phyloP scores from a whole-genome alignment of 2,888 invertebrate species.

The Mellilla xanthometata region DNA sequence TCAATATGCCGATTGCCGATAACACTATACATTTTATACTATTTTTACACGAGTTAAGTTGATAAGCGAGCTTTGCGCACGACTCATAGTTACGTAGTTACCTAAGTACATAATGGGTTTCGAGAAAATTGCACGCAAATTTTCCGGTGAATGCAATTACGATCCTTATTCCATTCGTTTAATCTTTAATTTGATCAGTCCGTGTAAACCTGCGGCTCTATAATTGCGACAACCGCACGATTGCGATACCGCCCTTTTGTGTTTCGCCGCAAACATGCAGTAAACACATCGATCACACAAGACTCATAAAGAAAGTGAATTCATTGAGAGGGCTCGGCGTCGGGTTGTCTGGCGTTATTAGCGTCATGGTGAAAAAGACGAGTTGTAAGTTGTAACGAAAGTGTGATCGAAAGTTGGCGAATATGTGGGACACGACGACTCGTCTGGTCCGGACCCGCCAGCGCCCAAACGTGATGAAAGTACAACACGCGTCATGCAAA shows the following conservation, averaged over 20 bases:
- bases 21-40: constrained; percentile 9
- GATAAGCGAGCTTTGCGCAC: constrained; percentile 11
- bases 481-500: constrained; percentile 13
- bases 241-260: constrained; percentile 16
- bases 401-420: constrained; percentile 79
- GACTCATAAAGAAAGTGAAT: constrained; percentile 55
- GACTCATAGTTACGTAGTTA: not conserved
- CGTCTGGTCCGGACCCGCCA: constrained; percentile 38
- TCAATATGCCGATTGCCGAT: constrained; percentile 14
- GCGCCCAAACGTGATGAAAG: constrained; percentile 30
- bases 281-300: constrained; percentile 16
- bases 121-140: constrained; percentile 4
- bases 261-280: constrained; percentile 13
- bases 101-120: constrained; percentile 5
- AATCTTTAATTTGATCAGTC: constrained; percentile 17
- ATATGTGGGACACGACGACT: constrained; percentile 75
- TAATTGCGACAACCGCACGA: constrained; percentile 19
- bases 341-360: constrained; percentile 59
- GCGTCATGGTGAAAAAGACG: constrained; percentile 61
- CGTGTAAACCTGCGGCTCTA: constrained; percentile 7
- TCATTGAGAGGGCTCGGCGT: constrained; percentile 57
- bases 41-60: constrained; percentile 9
- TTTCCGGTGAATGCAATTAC: constrained; percentile 3
- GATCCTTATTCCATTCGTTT: constrained; percentile 4
- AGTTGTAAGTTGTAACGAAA: constrained; percentile 66